Evolutionary conservation across 2,888 invertebrate genomes (phyloP), one percentile per base, ranked within the genome.

Genomic region (Pardosa pseudoannulata): DNA sequence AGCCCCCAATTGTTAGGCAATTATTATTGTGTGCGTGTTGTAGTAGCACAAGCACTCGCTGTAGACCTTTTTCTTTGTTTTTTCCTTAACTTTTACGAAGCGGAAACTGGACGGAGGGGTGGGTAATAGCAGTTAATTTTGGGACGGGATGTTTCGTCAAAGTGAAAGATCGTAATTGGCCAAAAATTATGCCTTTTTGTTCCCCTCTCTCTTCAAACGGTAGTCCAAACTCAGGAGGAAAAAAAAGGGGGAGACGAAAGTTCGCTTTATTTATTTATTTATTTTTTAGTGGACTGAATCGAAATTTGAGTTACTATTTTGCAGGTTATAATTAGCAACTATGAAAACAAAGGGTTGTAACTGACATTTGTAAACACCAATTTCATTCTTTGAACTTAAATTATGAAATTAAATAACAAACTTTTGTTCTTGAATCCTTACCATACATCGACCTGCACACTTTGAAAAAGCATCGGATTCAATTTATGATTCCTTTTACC

Each of bases 11-110:
- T 76, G 64, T 83, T 71, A 76, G 62, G 72, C 83, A 85, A 85
- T 85, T 85, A 85, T 85, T 85, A 85, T 85, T 85, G 78, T 85
- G 78, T 85, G 65, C 81, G 70, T 82, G 67, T 62, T 23, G 23
- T 56, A 56, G 56, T 56, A 56, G 32, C 39, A 46, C 56, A 46
- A 39, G 36, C 39, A 67, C 28, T 32, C 7, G 27, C 19, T 0
- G 7, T 36, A 19, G n/a, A 56, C 5, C 46, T n/a, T 23, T 68
- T 39, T 68, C 0, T 70, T 0, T 32, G 5, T 70, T 41, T 7
- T 16, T 70, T 27, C 23, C 70, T 36, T 9, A 41, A 41, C n/a
- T 41, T 41, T 27, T 29, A 27, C 19, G 13, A 64, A 65, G 46
- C 76, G 76, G 76, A 76, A 83, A 72, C 72, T 83, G 31, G 82